Conservation (phyloP, 2,797 vertebrate species). For the Enteromius argenteus region DNA sequence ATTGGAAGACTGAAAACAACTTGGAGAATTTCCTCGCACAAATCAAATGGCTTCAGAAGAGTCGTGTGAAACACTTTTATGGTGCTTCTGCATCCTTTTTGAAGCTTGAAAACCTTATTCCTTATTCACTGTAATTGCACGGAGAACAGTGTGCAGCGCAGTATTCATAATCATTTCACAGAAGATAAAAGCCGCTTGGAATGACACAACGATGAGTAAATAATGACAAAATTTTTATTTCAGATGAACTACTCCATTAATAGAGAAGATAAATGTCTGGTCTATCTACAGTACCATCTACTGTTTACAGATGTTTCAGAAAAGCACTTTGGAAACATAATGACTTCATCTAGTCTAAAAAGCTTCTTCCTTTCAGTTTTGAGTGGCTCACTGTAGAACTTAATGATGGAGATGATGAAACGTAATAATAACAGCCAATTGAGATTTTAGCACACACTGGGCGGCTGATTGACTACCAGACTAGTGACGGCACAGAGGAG, state of each 20-base stretch:
- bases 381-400: conserved; percentile 29
- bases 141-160: background rate
- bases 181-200: background rate
- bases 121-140: background rate
- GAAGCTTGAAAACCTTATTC: background rate
- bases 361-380: conserved; percentile 29
- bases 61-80: background rate
- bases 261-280: conserved; percentile 7
- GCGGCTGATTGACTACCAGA: conserved; percentile 44
- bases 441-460: conserved; percentile 23
- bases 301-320: conserved; percentile 31
- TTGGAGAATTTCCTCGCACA: background rate
- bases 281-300: conserved; percentile 11
- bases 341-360: conserved; percentile 20
- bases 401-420: conserved; percentile 51
- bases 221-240: conserved; percentile 10
- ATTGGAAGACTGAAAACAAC: background rate
- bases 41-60: background rate
- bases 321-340: conserved; percentile 36
- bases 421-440: conserved; percentile 49
- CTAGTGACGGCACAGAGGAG: conserved; percentile 34
- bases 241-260: conserved; percentile 21
- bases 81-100: background rate
- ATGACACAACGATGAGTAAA: conserved; percentile 10
- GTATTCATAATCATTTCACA: conserved; percentile 10